Conservation (phyloP, 1,140 invertebrate species). For the Listronotus bonariensis region DNA sequence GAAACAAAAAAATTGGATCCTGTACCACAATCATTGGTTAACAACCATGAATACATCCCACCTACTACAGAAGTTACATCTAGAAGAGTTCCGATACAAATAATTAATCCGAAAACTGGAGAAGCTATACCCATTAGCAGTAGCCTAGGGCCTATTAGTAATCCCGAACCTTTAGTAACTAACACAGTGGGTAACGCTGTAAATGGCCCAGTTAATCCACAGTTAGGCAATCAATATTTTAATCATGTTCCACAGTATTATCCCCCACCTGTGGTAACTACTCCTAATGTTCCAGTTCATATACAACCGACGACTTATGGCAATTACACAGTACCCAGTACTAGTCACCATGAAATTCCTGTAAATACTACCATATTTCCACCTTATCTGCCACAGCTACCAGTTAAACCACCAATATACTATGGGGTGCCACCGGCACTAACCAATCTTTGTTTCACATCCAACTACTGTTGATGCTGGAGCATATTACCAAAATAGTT, state of each 20-base stretch:
- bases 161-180: neutral
- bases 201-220: slow-evolving; percentile 4
- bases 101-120: slow-evolving; percentile 26
- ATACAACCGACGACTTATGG: neutral
- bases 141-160: neutral
- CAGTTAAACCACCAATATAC: slow-evolving; percentile 16
- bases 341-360: neutral
- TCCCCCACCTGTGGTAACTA: slow-evolving; percentile 1
- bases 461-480: slow-evolving; percentile 1
- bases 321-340: neutral
- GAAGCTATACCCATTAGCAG: neutral
- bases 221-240: slow-evolving; percentile 11
- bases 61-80: neutral
- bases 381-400: slow-evolving; percentile 7
- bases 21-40: neutral
- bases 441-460: slow-evolving; percentile 20
- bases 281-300: slow-evolving; percentile 5
- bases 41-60: neutral
- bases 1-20: slow-evolving; percentile 2
- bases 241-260: slow-evolving; percentile 13
- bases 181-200: neutral
- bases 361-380: slow-evolving; percentile 7
- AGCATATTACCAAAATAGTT: slow-evolving; percentile 11
- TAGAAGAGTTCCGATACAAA: slow-evolving; percentile 1
- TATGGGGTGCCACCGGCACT: slow-evolving; percentile 22